phyloP scores from a whole-genome alignment of 2,113 vertebrate genomes.

The Andinoacara biseriatus region DNA sequence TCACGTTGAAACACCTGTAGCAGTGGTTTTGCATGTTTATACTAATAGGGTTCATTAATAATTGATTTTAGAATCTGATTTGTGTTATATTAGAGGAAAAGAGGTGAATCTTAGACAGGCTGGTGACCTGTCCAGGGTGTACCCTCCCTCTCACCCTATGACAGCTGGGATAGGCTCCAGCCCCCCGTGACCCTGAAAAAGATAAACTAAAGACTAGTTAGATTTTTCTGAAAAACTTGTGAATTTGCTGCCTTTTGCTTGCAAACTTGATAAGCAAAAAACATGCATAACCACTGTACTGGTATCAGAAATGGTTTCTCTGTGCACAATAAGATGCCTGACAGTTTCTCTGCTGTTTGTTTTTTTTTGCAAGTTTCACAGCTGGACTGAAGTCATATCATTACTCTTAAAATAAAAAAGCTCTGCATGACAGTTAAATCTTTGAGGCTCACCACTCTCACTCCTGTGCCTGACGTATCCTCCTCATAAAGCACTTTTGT shows the following conservation, averaged over 20 bases:
- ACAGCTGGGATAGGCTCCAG: too few relatives aligned
- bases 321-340: background rate
- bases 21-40: constrained; percentile 41
- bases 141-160: too few relatives aligned
- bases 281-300: background rate
- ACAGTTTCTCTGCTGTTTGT: background rate
- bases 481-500: background rate
- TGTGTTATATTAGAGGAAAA: background rate
- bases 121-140: too few relatives aligned
- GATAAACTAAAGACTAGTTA: background rate
- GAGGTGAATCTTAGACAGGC: background rate
- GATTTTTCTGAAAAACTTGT: background rate
- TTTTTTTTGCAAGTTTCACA: background rate
- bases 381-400: background rate
- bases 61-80: background rate
- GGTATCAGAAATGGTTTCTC: background rate
- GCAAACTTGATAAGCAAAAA: background rate
- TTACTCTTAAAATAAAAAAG: background rate
- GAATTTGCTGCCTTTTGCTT: background rate
- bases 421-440: constrained; percentile 13
- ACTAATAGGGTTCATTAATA: background rate
- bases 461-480: background rate
- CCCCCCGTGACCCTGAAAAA: too few relatives aligned
- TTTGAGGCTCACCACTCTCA: background rate
- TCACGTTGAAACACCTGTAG: background rate